Conservation (phyloP, 2,888 invertebrate genomes). For the Plebejus anna region DNA sequence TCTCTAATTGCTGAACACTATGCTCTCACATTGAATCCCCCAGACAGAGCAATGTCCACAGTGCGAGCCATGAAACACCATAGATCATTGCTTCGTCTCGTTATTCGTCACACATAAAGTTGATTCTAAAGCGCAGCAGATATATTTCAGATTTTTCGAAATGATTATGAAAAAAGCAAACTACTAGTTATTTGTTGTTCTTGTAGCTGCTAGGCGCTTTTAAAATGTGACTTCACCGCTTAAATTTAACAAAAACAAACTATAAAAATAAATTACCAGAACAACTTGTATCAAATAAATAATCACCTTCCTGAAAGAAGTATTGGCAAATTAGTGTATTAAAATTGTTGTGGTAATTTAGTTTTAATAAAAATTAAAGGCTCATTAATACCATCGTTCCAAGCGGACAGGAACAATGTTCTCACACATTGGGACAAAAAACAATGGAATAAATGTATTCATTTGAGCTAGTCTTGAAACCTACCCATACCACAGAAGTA, state of each 20-base stretch:
- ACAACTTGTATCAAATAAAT: constrained; percentile 34
- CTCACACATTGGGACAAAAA: constrained; percentile 53
- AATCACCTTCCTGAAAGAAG: constrained; percentile 31
- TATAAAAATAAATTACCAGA: constrained; percentile 41
- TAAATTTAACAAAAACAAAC: constrained; percentile 41
- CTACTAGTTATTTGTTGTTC: constrained; percentile 2
- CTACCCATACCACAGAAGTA: constrained; percentile 57
- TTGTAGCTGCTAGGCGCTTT: constrained; percentile 39
- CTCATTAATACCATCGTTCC: constrained; percentile 60
- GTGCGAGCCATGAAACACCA: constrained; percentile 64
- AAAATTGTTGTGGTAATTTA: constrained; percentile 27
- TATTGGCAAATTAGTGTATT: constrained; percentile 14
- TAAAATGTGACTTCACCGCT: constrained; percentile 55
- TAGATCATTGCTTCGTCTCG: constrained; percentile 58
- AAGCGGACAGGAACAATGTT: constrained; percentile 67
- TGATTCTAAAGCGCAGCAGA: constrained; percentile 25
- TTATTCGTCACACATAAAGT: constrained; percentile 57
- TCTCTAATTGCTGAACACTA: constrained; percentile 50
- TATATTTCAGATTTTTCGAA: constrained; percentile 27
- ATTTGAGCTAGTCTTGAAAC: constrained; percentile 67
- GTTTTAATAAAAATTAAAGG: constrained; percentile 45
- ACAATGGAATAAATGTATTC: constrained; percentile 41
- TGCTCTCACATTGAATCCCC: constrained; percentile 56
- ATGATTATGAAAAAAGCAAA: constrained; percentile 24
- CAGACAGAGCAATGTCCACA: constrained; percentile 59